Conservation (phyloP, 2,113 vertebrate genomes). For the Perccottus glenii region DNA sequence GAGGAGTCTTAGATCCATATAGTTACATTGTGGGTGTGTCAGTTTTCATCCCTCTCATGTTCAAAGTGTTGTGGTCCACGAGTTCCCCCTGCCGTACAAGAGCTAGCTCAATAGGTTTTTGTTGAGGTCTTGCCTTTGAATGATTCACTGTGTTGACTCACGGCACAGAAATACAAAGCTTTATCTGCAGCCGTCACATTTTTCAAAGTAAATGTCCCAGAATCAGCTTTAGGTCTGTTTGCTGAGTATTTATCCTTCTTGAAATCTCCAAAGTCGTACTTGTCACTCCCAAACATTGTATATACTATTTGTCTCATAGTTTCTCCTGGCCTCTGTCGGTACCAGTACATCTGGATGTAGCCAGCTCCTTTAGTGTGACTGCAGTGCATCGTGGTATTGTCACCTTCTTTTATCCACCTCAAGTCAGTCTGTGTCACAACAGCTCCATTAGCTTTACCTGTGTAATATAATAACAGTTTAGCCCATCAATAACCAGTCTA, state of each 20-base stretch:
- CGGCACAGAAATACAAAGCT: conserved; percentile 8
- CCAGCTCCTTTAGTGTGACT: background rate
- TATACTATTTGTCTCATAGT: conserved; percentile 46
- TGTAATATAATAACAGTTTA: background rate
- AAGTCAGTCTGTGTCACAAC: background rate
- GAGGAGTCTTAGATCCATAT: no score
- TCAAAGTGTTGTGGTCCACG: background rate
- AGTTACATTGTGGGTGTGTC: background rate
- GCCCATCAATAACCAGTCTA: background rate
- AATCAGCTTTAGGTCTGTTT: background rate
- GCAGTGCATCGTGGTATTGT: conserved; percentile 26
- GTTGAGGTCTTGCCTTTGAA: background rate
- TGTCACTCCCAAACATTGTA: conserved; percentile 17
- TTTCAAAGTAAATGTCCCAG: background rate
- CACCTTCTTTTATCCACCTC: background rate
- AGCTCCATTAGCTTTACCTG: background rate
- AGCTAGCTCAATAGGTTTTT: background rate
- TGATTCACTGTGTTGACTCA: conserved; percentile 6
- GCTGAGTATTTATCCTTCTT: background rate
- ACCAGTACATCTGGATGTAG: conserved; percentile 61
- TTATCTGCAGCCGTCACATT: background rate
- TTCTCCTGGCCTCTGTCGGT: conserved; percentile 51
- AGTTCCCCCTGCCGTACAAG: conserved; percentile 2
- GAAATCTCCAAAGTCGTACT: conserved; percentile 1
- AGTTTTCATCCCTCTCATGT: background rate